Percentiles rank a stretch among this genome's conserved stretches.
Evolutionary conservation across 2,113 vertebrate genomes (phyloP).

Genomic region (Prionailurus viverrinus): DNA sequence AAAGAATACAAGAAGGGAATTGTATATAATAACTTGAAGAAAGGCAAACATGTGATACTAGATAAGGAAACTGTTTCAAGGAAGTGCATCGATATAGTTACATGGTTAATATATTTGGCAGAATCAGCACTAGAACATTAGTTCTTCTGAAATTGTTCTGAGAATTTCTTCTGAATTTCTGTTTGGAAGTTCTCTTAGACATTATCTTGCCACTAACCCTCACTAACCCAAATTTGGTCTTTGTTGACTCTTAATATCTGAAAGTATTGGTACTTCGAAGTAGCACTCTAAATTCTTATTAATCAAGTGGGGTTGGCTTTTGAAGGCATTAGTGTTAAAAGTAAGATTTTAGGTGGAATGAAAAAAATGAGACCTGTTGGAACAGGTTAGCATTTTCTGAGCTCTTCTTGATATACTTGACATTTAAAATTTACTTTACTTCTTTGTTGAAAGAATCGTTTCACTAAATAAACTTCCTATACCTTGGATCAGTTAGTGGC

Average conservation of each 20-base stretch:
- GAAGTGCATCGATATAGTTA: background rate
- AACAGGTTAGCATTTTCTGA: slow-evolving; percentile 40
- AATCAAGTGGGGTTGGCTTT: background rate
- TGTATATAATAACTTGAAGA: slow-evolving; percentile 23
- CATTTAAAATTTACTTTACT: slow-evolving; percentile 20
- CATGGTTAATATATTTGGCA: background rate
- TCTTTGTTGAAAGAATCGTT: slow-evolving; percentile 21
- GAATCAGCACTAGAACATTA: slow-evolving; percentile 19
- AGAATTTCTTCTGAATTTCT: slow-evolving; percentile 45
- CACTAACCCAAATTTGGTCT: background rate
- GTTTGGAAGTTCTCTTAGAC: background rate
- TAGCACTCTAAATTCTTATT: slow-evolving; percentile 30
- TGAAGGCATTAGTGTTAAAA: slow-evolving; percentile 36
- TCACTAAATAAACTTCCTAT: slow-evolving; percentile 33
- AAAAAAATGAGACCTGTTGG: slow-evolving; percentile 45
- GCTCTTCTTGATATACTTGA: slow-evolving; percentile 21
- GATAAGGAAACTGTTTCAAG: slow-evolving; percentile 15
- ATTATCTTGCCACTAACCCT: background rate
- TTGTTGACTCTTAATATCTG: background rate
- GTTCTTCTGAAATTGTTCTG: slow-evolving; percentile 44
- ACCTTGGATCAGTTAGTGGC: background rate
- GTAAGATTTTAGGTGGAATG: background rate
- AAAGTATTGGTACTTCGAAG: background rate
- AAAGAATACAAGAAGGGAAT: background rate
- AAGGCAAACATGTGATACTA: background rate